Evolutionary conservation across 2,797 vertebrate genomes (phyloP).

Genomic region (Rhodeus uyekii): DNA sequence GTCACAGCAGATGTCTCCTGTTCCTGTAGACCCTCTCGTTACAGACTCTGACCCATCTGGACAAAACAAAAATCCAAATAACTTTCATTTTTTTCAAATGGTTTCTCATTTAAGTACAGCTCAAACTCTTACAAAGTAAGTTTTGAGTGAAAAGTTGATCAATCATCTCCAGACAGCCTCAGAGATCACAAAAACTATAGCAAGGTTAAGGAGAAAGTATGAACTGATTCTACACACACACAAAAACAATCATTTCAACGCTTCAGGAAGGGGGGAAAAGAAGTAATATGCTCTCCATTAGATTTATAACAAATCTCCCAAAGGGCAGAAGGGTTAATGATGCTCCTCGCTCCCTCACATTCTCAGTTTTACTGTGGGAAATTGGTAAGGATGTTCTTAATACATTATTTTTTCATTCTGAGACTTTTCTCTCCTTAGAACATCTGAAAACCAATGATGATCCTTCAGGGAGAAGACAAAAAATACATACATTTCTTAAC

Average conservation of each 20-base stretch:
- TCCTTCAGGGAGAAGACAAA: neutral
- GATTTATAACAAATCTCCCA: constrained; percentile 35
- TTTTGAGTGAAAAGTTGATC: neutral
- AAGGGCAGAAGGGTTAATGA: constrained; percentile 24
- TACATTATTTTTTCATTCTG: constrained; percentile 9
- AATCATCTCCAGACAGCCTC: neutral
- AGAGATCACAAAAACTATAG: neutral
- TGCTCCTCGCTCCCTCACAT: constrained; percentile 3
- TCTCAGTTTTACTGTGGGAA: constrained; percentile 26
- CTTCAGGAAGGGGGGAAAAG: neutral
- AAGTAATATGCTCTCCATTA: constrained; percentile 22
- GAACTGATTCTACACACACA: constrained; percentile 9
- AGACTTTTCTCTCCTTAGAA: neutral
- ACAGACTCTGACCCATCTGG: too few relatives aligned
- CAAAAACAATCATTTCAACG: neutral
- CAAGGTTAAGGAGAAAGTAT: neutral
- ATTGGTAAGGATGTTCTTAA: constrained; percentile 5
- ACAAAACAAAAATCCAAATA: neutral
- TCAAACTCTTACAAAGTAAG: neutral
- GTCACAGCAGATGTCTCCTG: neutral
- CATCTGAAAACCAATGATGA: neutral
- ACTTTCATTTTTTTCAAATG: neutral
- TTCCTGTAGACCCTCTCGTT: too few relatives aligned
- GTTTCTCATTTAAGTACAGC: neutral
- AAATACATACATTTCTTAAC: neutral